These are phyloP conservation scores for Alligator sinensis DNA, from an alignment of 2,113 vertebrate genomes.

Conservation along the genomic window DNA sequence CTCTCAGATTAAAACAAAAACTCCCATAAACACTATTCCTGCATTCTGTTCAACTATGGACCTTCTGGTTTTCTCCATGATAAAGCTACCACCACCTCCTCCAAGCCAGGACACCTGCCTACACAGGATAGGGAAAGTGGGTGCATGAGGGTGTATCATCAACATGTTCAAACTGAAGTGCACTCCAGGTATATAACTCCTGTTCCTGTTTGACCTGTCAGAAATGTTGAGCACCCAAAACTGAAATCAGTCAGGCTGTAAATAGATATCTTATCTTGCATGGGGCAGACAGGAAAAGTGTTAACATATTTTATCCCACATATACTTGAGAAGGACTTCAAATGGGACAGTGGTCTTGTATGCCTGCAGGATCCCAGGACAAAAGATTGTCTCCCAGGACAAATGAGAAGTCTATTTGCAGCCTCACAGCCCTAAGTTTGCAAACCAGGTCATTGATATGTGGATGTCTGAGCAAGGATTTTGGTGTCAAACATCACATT, in stretches of 20 bases:
- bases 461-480: slow-evolving; percentile 11
- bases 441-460: slow-evolving; percentile 38
- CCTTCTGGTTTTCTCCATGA: too few species aligned
- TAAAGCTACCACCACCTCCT: background rate
- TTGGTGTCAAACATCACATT: slow-evolving; percentile 18
- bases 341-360: too few species aligned
- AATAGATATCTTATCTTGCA: too few species aligned
- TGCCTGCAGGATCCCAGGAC: too few species aligned
- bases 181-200: background rate
- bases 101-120: background rate
- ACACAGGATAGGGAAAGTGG: background rate
- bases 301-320: too few species aligned
- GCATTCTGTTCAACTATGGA: too few species aligned
- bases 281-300: too few species aligned
- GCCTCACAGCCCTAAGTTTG: background rate
- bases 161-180: background rate
- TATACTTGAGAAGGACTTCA: too few species aligned
- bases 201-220: background rate
- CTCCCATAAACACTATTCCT: background rate
- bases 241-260: background rate
- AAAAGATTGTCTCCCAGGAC: too few species aligned
- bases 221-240: background rate
- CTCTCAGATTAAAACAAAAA: background rate
- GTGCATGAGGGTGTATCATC: background rate
- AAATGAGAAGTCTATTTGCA: too few species aligned